Evolutionary conservation across 2,113 vertebrate genomes (phyloP), one percentile per base, ranked within the genome.

Genomic region (Albula goreensis): DNA sequence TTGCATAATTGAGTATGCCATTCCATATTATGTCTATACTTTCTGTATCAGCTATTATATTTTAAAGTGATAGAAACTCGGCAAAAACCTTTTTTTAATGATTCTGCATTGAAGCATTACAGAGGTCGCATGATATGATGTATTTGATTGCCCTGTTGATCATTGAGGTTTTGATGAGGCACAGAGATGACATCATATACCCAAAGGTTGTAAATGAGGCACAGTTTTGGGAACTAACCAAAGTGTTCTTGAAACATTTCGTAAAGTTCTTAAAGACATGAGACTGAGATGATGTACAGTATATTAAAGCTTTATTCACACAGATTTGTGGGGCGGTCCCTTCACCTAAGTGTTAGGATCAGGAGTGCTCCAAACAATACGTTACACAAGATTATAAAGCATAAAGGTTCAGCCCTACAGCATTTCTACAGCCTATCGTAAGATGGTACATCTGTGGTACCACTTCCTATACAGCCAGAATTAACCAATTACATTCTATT

Each of bases 1-100:
- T 19, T 88, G 83, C 66, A 7, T 91, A 11, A 85, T 90, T 49
- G 90, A 90, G 50, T 90, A 84, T 3, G 49, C 10, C 22, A 50
- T 81, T 13, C n/a, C 89, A n/a, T 1, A n/a, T 90, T 50, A 11
- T 85, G 19, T 49, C 77, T 17, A 82, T 86, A 12, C 1, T 88
- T 91, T 63, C 53, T 50, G 74, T 63, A 9, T 19, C 78, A 66
- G 83, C 25, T 74, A 31, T 74, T 74, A 74, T 0, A 74, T 2
- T 25, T 2, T 22, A 74, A 74, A 31, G n/a, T 25, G n/a, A 74
- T 74, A 22, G 22, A n/a, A 31, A 31, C 10, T n/a, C 70, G 25
- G 2, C 70, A 74, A 31, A 74, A 74, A 74, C n/a, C 31, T n/a
- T 3, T 74, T 74, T n/a, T 22, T 0, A 9, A 74, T 7, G 6